Base-by-base conservation (phyloP, 2,113 vertebrate species). In the Stigmatopora argus region DNA sequence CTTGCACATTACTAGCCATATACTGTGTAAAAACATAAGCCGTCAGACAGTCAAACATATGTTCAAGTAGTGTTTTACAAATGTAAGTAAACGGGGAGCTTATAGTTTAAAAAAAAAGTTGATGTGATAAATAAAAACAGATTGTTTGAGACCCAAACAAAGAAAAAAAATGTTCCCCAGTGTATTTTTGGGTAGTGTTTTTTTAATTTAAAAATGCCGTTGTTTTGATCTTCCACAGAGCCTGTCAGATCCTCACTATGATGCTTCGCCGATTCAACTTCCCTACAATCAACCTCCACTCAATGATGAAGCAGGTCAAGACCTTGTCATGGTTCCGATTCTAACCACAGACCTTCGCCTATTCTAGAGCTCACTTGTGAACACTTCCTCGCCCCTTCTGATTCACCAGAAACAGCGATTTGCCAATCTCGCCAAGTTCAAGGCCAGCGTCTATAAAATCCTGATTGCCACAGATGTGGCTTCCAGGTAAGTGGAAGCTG, bases 281-380 rank as follows among this genome's bases (percentile, higher is more conserved):
- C 48, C 95, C 93, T 0, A 87, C 94, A 0, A 89, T 98, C 38
- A 93, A 92, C 0, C 88, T 99, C 62, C 97, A 99, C 57, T 99
- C 97, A 47, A 96, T 95, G 94, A 96, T 99, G 97, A 98, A 97
- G 44, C 97, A 99, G 93, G 97, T 95, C 3, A 17, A 23, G 19
- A 13, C 21, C 19, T 53, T 23, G 21, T 14, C 14, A 55, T 6
- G 1, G 26, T 23, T 6, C 10, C 1, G 31, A 56, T 11, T 4
- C 19, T 14, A 23, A 31, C 15, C 26, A 19, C 10, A 23, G 21
- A 26, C 19, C 52, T 48, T 15, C 46, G 5, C 0, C 14, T 48
- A 3, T 48, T 14, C 15, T 48, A 15, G 15, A 48, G 11, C 1
- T 48, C 46, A 48, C 46, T 18, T 48, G 19, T 26, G 52, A 31